Evolutionary conservation across 1,140 invertebrate genomes (phyloP).

Genomic region (Diachasmimorpha longicaudata): DNA sequence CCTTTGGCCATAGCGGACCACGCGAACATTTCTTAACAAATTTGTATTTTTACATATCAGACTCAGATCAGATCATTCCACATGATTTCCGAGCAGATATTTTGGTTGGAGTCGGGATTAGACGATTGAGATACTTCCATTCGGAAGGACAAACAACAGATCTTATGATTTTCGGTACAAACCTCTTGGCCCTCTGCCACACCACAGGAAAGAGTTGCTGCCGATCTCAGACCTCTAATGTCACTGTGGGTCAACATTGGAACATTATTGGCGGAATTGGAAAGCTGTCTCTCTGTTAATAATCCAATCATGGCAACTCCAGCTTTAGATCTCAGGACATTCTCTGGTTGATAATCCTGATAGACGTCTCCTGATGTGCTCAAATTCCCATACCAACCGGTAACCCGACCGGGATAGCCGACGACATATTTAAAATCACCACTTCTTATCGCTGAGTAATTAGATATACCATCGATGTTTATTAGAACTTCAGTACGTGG

Average conservation of each 20-base stretch:
- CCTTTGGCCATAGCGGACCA: no score
- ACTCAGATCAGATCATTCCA: no score
- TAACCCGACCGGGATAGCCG: constrained; percentile 64
- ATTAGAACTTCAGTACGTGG: constrained; percentile 72
- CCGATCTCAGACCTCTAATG: constrained; percentile 52
- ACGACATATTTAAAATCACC: constrained; percentile 79
- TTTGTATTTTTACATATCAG: no score
- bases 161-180: not conserved
- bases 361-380: constrained; percentile 45
- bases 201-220: constrained; percentile 59
- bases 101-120: no score
- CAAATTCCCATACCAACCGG: constrained; percentile 68
- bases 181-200: constrained; percentile 38
- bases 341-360: constrained; percentile 53
- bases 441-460: constrained; percentile 68
- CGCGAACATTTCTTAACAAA: no score
- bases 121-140: no score
- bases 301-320: constrained; percentile 58
- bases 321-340: constrained; percentile 61
- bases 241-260: constrained; percentile 47
- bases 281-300: constrained; percentile 56
- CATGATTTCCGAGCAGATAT: no score
- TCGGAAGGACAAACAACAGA: not conserved
- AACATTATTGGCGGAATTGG: not conserved
- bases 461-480: constrained; percentile 73